These are phyloP conservation scores for Grantiella picta DNA, from an alignment of 2,113 vertebrate genomes.

Conservation along the genomic window DNA sequence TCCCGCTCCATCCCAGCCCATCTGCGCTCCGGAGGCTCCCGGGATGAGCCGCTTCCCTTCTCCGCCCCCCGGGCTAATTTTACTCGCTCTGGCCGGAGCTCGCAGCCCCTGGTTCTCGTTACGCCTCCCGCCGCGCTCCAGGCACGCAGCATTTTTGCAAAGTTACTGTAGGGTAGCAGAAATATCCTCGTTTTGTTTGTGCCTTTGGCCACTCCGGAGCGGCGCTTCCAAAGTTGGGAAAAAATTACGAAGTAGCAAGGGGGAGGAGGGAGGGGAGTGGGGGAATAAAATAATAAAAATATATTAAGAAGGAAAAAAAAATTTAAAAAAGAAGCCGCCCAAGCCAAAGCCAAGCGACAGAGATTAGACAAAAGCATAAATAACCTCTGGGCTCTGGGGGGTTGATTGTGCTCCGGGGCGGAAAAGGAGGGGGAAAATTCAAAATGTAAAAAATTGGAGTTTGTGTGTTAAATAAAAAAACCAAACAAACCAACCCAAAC, in stretches of 20 bases:
- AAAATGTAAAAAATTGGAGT: neutral
- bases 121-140: neutral
- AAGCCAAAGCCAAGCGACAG: neutral
- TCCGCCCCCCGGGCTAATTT: conserved; percentile 22
- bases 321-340: neutral
- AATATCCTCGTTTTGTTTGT: neutral
- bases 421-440: neutral
- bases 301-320: too few relatives aligned
- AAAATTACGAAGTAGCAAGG: neutral
- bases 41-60: neutral
- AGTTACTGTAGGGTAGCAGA: conserved; percentile 19
- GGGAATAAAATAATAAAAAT: neutral
- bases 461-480: neutral
- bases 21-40: neutral
- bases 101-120: conserved; percentile 43
- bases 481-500: neutral
- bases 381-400: neutral
- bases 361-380: neutral
- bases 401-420: neutral
- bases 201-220: neutral
- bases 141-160: conserved; percentile 33
- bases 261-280: rapidly evolving
- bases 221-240: conserved; percentile 26
- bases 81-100: conserved; percentile 9
- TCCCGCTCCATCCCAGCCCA: neutral